A percentile compares a stretch with the other conserved stretches of the same genome.
These are phyloP conservation scores for Phengaris alcon DNA, from an alignment of 2,888 invertebrate species.

Conservation along the genomic window DNA sequence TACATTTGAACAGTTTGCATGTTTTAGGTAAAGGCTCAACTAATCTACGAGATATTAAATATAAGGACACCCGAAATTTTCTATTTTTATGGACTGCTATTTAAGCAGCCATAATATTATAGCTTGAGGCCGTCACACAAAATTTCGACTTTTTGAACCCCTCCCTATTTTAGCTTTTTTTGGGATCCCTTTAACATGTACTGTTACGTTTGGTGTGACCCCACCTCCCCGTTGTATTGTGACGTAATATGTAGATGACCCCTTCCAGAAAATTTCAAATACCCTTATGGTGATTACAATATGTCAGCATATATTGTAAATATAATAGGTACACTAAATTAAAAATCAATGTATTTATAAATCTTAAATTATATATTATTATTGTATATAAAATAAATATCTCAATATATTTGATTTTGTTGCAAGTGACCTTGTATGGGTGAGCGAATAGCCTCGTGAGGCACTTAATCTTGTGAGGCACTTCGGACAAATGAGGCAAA, in stretches of 20 bases:
- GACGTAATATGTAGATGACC: background rate
- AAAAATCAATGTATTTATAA: background rate
- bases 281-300: background rate
- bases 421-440: background rate
- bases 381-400: constrained; percentile 11
- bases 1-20: background rate
- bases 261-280: background rate
- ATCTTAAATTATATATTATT: constrained; percentile 3
- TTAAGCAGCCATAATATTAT: background rate
- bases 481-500: background rate
- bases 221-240: too few relatives aligned
- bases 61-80: background rate
- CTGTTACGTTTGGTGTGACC: too few relatives aligned
- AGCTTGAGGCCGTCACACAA: background rate
- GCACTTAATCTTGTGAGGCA: constrained; percentile 17
- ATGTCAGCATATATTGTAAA: background rate
- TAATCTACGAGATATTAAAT: background rate
- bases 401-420: constrained; percentile 5
- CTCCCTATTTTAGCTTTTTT: too few relatives aligned
- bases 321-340: constrained; percentile 6
- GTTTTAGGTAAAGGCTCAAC: background rate
- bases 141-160: too few relatives aligned
- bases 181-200: too few relatives aligned
- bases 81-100: background rate
- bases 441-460: constrained; percentile 11